phyloP scores from a whole-genome alignment of 2,797 vertebrate genomes.

The Menidia menidia region DNA sequence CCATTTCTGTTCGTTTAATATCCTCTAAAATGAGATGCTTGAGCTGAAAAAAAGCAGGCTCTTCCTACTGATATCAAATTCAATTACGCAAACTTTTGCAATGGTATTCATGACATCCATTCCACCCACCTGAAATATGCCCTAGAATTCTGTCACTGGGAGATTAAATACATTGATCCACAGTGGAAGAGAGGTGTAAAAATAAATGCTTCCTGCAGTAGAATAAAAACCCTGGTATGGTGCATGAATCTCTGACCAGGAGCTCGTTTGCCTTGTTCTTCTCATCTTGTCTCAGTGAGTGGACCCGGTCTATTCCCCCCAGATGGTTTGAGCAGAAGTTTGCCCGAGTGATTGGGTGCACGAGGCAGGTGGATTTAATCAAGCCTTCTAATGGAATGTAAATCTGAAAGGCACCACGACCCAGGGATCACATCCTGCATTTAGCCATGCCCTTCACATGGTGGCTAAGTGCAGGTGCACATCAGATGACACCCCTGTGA shows the following conservation, averaged over 20 bases:
- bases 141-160: constrained; percentile 52
- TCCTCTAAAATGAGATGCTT: constrained; percentile 24
- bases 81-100: constrained; percentile 53
- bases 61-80: constrained; percentile 40
- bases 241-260: constrained; percentile 30
- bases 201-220: constrained; percentile 51
- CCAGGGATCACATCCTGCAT: constrained; percentile 51
- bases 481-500: constrained; percentile 59
- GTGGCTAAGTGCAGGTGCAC: constrained; percentile 64
- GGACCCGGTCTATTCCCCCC: constrained; percentile 56
- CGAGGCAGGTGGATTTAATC: constrained; percentile 77
- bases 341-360: constrained; percentile 55
- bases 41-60: constrained; percentile 7
- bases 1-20: constrained; percentile 15
- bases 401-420: constrained; percentile 63
- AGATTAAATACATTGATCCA: constrained; percentile 60
- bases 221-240: constrained; percentile 47
- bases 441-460: constrained; percentile 57
- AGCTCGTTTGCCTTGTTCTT: constrained; percentile 62
- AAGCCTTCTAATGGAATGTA: constrained; percentile 77
- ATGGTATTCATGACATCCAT: constrained; percentile 55
- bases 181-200: constrained; percentile 53
- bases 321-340: constrained; percentile 67
- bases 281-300: constrained; percentile 56
- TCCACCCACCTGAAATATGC: constrained; percentile 58